Base-by-base conservation (phyloP, 2,113 vertebrate genomes). In the Hirundichthys speculiger region DNA sequence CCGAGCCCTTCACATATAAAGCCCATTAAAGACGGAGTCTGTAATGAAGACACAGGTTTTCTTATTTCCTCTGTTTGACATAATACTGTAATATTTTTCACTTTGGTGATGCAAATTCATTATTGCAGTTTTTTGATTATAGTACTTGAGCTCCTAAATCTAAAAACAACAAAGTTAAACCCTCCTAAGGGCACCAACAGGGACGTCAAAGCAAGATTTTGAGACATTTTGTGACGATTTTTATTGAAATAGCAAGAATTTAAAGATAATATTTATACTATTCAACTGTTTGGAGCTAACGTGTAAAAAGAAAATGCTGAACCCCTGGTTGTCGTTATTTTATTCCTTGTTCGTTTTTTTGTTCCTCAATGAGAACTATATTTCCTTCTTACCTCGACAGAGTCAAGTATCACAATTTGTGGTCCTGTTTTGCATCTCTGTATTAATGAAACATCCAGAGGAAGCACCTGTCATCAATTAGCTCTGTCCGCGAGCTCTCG, bases 381-480 rank as follows among this genome's bases (percentile, higher is more conserved):
- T 72, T 58, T 34, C 13, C 15, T 21, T 63, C 60, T 75, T 47
- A 59, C 51, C 52, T 42, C 40, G 46, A 14, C 55, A 11, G 21
- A n/a, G n/a, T n/a, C 40, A 69, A 3, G 52, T 10, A 42, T 22
- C n/a, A 40, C 25, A n/a, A 51, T 40, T 46, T 4, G 59, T 62
- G 27, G 30, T 55, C 60, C 51, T 67, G 57, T 39, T 72, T 62
- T 58, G 69, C 22, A 64, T 46, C 64, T 61, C 56, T 49, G 45
- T 24, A n/a, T 52, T 22, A 47, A 13, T 21, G 54, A 18, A 52
- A 56, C 40, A 40, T n/a, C 12, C 56, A 64, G 22, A 48, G 57
- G 45, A 69, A 59, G 61, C 50, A n/a, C 61, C 80, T 79, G 78
- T 73, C 84, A 73, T 61, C 83, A 84, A 86, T 89, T 82, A 84